phyloP scores from a whole-genome alignment of 1,140 invertebrate genomes.

The Mercenaria mercenaria region DNA sequence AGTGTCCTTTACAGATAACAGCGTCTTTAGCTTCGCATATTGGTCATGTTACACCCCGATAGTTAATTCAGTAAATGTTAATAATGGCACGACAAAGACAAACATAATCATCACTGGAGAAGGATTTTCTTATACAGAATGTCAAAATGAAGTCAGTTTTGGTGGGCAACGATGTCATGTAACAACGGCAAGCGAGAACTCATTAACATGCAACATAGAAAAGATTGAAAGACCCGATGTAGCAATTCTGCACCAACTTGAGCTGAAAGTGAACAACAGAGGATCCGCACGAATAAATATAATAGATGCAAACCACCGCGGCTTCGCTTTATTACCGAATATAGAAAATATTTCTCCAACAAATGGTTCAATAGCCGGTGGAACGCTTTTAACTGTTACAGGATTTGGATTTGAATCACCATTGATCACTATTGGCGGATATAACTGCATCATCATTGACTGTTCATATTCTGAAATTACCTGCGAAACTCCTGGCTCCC shows the following conservation, averaged over 20 bases:
- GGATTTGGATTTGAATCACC: conserved; percentile 68
- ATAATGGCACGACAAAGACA: conserved; percentile 69
- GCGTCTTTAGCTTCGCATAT: conserved; percentile 74
- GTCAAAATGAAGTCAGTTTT: conserved; percentile 75
- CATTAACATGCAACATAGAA: conserved; percentile 56
- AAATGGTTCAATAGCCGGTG: conserved; percentile 71
- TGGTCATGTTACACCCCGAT: conserved; percentile 71
- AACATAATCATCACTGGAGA: conserved; percentile 69
- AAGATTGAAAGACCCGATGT: conserved; percentile 45
- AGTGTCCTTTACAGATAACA: background rate
- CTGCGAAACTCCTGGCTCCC: conserved; percentile 58
- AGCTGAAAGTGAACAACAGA: conserved; percentile 71
- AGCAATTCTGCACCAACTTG: conserved; percentile 65
- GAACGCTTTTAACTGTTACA: conserved; percentile 69
- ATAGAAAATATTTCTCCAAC: conserved; percentile 64
- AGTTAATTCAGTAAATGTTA: conserved; percentile 63
- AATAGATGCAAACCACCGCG: background rate
- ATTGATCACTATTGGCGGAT: conserved; percentile 50
- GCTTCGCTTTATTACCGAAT: conserved; percentile 71
- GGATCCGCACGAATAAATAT: conserved; percentile 70
- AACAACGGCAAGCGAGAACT: background rate
- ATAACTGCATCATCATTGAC: conserved; percentile 55
- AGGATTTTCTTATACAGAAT: conserved; percentile 69
- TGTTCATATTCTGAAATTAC: conserved; percentile 66
- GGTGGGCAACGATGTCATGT: conserved; percentile 46